Conservation (phyloP, 2,113 vertebrate genomes). For the Anguilla japonica region DNA sequence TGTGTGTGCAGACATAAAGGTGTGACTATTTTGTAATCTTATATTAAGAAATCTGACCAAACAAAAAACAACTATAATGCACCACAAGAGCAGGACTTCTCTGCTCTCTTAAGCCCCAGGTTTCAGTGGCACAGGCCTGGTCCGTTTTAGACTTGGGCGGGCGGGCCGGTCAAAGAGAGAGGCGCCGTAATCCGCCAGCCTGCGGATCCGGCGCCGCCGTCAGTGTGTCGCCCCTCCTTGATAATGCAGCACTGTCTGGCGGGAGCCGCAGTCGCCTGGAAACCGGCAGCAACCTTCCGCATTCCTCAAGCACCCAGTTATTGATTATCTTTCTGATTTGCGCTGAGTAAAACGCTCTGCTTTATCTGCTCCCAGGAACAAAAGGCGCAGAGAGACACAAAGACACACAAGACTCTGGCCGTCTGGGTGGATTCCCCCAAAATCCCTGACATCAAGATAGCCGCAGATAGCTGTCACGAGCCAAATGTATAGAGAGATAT, state of each 20-base stretch:
- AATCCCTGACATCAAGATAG: conserved; percentile 22
- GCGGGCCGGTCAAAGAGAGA: neutral
- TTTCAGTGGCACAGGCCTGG: neutral
- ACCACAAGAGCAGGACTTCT: no score
- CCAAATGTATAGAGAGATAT: neutral
- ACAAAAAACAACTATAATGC: neutral
- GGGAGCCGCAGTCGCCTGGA: conserved; percentile 39
- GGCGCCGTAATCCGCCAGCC: neutral
- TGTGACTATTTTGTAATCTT: neutral
- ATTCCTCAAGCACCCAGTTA: conserved; percentile 48
- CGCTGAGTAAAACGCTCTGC: conserved; percentile 51
- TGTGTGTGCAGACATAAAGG: neutral
- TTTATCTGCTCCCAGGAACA: conserved; percentile 51
- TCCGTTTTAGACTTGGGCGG: neutral
- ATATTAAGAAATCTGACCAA: neutral
- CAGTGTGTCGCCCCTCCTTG: conserved; percentile 28
- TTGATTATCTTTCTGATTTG: conserved; percentile 59
- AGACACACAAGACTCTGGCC: neutral
- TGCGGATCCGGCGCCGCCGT: neutral
- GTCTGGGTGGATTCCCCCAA: conserved; percentile 3
- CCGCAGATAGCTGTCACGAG: conserved; percentile 12
- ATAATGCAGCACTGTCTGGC: conserved; percentile 37
- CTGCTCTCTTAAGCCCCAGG: neutral
- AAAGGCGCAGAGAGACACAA: conserved; percentile 43
- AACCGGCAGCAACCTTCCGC: conserved; percentile 39